Evolutionary conservation across 2,797 vertebrate genomes (phyloP).

Genomic region (Alca torda): DNA sequence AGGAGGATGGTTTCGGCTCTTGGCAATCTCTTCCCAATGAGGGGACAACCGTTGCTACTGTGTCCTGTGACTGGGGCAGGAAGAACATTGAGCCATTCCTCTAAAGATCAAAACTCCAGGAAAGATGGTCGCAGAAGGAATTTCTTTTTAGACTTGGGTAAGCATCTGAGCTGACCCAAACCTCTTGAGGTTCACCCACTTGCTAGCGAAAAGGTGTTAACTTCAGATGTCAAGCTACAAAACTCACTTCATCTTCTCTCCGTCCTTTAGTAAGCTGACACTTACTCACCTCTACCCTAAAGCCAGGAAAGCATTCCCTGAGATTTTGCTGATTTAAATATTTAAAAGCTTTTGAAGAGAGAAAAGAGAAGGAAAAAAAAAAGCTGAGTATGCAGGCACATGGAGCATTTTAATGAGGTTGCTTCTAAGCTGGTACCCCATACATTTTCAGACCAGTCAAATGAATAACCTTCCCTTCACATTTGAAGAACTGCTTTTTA

Average conservation of each 20-base stretch:
- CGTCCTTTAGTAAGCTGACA: not conserved
- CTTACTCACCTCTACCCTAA: slow-evolving; percentile 6
- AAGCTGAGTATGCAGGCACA: not conserved
- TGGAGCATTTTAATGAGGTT: slow-evolving; percentile 20
- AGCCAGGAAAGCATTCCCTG: not conserved
- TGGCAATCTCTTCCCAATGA: not conserved
- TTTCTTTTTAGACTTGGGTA: not conserved
- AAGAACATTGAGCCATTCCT: not conserved
- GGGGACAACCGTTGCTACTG: not conserved
- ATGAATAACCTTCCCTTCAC: not conserved
- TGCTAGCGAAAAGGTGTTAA: not conserved
- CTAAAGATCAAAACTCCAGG: not conserved
- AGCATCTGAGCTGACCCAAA: not conserved
- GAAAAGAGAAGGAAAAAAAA: not conserved
- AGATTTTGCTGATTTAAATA: slow-evolving; percentile 36
- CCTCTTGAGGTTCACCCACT: not conserved
- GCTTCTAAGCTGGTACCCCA: not conserved
- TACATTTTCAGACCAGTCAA: not conserved
- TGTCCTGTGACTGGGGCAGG: not conserved
- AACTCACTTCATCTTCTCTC: not conserved
- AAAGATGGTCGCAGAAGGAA: not conserved
- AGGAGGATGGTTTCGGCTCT: not conserved
- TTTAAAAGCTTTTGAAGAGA: slow-evolving; percentile 25
- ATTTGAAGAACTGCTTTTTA: not conserved
- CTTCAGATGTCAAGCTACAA: not conserved